Conservation (phyloP, 2,888 invertebrate species). For the Leptinotarsa tumamoca region DNA sequence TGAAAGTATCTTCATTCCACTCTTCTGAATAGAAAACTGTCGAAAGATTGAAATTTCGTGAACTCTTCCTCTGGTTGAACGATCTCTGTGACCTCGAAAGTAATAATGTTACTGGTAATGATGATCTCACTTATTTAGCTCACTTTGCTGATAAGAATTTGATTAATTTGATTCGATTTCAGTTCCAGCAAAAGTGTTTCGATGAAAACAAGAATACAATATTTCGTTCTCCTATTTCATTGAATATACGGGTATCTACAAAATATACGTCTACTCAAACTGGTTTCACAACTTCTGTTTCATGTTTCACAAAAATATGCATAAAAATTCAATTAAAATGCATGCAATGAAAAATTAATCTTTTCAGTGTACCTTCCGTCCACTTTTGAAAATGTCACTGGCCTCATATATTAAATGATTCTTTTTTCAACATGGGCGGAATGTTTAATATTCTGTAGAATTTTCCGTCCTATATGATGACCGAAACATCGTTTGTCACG, state of each 20-base stretch:
- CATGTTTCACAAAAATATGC: constrained; percentile 2
- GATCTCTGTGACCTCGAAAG: too few relatives aligned
- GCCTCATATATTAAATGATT: constrained; percentile 1
- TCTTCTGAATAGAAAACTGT: too few relatives aligned
- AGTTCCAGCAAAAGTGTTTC: too few relatives aligned
- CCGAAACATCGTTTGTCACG: constrained; percentile 36
- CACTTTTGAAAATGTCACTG: constrained; percentile 1
- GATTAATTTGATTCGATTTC: too few relatives aligned
- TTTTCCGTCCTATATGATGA: constrained; percentile 26
- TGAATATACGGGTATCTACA: neutral
- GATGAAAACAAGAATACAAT: neutral
- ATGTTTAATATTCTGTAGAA: constrained; percentile 14
- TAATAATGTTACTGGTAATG: too few relatives aligned
- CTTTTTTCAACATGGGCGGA: constrained; percentile 1
- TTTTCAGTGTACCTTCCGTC: constrained; percentile 9
- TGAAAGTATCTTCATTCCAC: too few relatives aligned
- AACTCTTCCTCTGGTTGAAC: too few relatives aligned
- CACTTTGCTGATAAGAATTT: too few relatives aligned
- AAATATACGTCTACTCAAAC: neutral
- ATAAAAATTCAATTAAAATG: constrained; percentile 14
- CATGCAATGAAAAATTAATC: constrained; percentile 15
- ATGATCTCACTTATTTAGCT: too few relatives aligned
- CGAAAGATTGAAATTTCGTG: too few relatives aligned
- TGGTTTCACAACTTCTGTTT: neutral
- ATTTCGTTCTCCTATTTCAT: neutral